A percentile compares a stretch with the other conserved stretches of the same genome.
Conservation (phyloP, 2,113 vertebrate species). For the Hucho hucho region DNA sequence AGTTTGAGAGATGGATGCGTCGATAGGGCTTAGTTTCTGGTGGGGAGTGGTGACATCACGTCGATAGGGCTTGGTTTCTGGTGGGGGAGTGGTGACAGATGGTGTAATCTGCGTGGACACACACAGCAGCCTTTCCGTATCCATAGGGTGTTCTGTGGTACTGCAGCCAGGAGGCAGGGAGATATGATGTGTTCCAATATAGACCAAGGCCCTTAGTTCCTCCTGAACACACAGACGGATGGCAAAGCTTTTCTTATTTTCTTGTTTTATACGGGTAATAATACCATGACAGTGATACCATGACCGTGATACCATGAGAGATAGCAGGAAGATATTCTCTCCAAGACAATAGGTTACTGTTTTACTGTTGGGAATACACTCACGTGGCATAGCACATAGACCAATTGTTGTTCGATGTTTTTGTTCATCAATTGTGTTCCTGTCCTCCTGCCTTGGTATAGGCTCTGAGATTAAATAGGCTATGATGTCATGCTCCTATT, state of each 20-base stretch:
- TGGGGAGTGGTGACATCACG: not conserved
- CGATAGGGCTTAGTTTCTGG: not conserved
- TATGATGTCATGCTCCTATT: no score
- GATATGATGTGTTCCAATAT: not conserved
- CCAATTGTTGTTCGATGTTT: not conserved
- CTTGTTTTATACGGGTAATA: no score
- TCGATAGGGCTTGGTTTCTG: not conserved
- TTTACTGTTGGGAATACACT: not conserved
- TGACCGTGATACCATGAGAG: no score
- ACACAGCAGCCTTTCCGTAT: not conserved
- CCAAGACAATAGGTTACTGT: not conserved
- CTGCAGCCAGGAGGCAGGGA: not conserved
- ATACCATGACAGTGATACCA: no score
- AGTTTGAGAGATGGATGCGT: not conserved
- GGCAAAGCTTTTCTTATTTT: not conserved
- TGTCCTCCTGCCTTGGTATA: no score
- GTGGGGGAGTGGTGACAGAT: not conserved
- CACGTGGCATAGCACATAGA: not conserved
- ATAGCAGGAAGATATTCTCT: not conserved
- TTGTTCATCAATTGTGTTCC: not conserved
- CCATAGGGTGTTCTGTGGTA: not conserved
- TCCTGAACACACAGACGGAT: no score
- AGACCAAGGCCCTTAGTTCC: no score
- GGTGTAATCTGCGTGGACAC: constrained; percentile 21
- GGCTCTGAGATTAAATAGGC: no score